phyloP scores from a whole-genome alignment of 2,797 vertebrate species.

The Esox lucius region DNA sequence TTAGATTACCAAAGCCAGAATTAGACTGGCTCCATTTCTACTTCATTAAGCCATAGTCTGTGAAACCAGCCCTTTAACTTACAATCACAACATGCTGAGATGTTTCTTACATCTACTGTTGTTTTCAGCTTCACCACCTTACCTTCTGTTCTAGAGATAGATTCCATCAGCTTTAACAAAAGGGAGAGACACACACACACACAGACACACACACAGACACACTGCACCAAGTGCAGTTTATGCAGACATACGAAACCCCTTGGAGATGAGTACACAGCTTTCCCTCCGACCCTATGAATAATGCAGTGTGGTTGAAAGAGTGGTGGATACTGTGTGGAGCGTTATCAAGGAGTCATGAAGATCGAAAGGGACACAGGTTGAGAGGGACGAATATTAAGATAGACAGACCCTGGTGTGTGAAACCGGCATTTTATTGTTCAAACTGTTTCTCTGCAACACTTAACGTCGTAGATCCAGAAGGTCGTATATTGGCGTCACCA shows the following conservation, averaged over 20 bases:
- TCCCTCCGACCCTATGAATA: conserved; percentile 23
- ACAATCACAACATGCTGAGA: neutral
- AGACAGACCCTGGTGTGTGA: neutral
- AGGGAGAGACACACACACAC: neutral
- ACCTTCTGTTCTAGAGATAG: neutral
- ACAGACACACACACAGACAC: conserved; percentile 4
- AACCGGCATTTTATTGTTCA: neutral
- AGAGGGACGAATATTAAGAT: neutral
- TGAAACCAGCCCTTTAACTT: neutral
- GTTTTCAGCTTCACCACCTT: neutral
- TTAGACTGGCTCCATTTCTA: neutral
- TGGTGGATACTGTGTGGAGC: neutral
- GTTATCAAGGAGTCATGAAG: conserved; percentile 1
- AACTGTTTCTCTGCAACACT: neutral
- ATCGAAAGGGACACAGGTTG: neutral
- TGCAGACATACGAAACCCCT: conserved; percentile 7
- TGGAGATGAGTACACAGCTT: conserved; percentile 9
- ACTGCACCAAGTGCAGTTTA: conserved; percentile 11
- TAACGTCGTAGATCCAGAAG: neutral
- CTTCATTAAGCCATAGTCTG: neutral
- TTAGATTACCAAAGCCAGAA: neutral
- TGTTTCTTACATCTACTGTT: neutral
- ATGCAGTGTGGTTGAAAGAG: conserved; percentile 25
- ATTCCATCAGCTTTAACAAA: neutral
- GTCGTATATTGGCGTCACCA: too few species aligned